Evolutionary conservation across 2,888 invertebrate genomes (phyloP).

Genomic region (Eupithecia abbreviata): DNA sequence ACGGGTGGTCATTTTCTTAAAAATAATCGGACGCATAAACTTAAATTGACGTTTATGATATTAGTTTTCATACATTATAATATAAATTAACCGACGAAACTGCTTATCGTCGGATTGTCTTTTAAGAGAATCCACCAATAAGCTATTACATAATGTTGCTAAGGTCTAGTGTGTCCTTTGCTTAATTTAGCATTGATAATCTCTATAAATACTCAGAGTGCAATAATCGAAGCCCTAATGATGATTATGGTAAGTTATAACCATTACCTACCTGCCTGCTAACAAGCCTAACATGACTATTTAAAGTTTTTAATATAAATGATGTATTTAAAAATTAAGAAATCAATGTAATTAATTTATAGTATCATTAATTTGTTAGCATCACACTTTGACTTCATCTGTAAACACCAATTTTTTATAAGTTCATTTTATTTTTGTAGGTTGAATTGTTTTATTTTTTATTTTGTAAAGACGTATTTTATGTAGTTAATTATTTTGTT

Average conservation of each 20-base stretch:
- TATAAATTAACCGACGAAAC: not conserved
- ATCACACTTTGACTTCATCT: not conserved
- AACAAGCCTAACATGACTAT: constrained; percentile 11
- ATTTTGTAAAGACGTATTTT: constrained; percentile 14
- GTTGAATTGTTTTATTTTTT: not conserved
- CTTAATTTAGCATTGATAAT: not conserved
- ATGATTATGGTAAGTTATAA: not conserved
- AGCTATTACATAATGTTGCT: not conserved
- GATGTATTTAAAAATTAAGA: no score
- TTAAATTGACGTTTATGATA: not conserved
- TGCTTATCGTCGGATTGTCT: not conserved
- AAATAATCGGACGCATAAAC: not conserved
- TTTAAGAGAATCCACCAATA: not conserved
- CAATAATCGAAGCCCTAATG: not conserved
- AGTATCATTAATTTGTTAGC: not conserved
- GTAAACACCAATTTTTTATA: constrained; percentile 8
- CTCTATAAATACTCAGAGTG: not conserved
- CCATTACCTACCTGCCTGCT: not conserved
- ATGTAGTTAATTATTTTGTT: constrained; percentile 5
- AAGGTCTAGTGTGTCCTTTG: not conserved
- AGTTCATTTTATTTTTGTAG: not conserved
- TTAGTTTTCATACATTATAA: not conserved
- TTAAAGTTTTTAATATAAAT: not conserved
- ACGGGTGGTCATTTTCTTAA: not conserved
- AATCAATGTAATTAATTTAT: not conserved